Evolutionary conservation across 2,797 vertebrate species (phyloP).

Genomic region (Anguilla obscura): DNA sequence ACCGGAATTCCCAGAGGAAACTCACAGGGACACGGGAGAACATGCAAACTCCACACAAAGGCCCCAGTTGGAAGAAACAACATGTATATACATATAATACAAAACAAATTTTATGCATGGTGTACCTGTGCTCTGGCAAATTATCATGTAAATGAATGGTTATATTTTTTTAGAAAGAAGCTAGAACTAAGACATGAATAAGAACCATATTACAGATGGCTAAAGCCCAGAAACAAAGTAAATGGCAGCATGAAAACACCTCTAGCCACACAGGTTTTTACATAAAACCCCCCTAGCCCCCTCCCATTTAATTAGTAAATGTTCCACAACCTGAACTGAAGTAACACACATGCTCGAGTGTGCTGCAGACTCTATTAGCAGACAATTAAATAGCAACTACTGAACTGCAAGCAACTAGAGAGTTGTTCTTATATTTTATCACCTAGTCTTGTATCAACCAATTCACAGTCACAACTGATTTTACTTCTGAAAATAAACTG

Average conservation of each 20-base stretch:
- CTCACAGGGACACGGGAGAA: too few species aligned
- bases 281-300: neutral
- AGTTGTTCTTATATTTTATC: neutral
- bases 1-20: too few species aligned
- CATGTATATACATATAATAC: neutral
- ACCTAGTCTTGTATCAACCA: neutral
- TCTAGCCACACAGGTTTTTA: neutral
- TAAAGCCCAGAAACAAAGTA: neutral
- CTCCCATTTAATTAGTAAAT: neutral
- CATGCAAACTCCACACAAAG: too few species aligned
- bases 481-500: neutral
- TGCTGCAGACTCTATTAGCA: neutral
- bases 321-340: neutral
- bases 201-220: neutral
- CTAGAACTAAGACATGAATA: neutral
- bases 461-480: neutral
- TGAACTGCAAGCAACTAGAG: neutral
- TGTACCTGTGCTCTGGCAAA: neutral
- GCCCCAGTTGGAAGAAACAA: too few species aligned
- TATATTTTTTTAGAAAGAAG: neutral
- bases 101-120: neutral
- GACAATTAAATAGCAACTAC: neutral
- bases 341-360: neutral
- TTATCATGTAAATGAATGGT: neutral
- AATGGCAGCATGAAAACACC: neutral